Percentiles rank a stretch among this genome's conserved stretches.
Evolutionary conservation across 1,140 invertebrate genomes (phyloP).

Genomic region (Drosophila neocordata): DNA sequence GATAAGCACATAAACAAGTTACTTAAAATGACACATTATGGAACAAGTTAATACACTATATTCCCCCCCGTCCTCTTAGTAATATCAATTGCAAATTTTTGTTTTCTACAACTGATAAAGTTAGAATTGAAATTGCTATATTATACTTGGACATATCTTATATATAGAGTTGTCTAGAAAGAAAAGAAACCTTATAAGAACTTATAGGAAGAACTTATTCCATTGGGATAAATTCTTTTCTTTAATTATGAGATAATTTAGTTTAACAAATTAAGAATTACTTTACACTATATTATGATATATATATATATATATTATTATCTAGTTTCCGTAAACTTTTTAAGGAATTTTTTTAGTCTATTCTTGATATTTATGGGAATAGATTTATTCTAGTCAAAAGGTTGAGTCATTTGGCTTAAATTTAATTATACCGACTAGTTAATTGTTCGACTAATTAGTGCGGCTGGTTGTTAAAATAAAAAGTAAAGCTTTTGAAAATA

Average conservation of each 20-base stretch:
- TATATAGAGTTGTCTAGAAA: no score
- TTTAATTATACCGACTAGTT: slow-evolving; percentile 64
- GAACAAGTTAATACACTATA: neutral
- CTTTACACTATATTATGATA: no score
- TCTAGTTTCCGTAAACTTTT: neutral
- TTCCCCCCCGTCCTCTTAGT: no score
- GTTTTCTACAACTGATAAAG: no score
- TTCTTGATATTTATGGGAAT: neutral
- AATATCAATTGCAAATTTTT: no score
- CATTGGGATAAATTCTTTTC: no score
- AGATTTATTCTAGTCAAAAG: slow-evolving; percentile 12
- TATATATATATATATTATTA: neutral
- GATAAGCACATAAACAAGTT: slow-evolving; percentile 4
- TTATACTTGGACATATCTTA: no score
- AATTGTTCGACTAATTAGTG: slow-evolving; percentile 69
- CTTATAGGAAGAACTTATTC: no score
- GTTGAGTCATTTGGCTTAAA: slow-evolving; percentile 39
- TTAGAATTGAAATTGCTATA: no score
- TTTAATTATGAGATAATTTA: no score
- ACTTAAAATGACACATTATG: neutral
- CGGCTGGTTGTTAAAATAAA: slow-evolving; percentile 48
- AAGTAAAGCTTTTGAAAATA: slow-evolving; percentile 34
- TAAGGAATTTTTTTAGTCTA: neutral
- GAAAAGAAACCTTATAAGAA: no score
- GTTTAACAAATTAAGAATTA: no score